Evolutionary conservation across 2,797 vertebrate genomes (phyloP).

Genomic region (Macroramphosus scolopax): DNA sequence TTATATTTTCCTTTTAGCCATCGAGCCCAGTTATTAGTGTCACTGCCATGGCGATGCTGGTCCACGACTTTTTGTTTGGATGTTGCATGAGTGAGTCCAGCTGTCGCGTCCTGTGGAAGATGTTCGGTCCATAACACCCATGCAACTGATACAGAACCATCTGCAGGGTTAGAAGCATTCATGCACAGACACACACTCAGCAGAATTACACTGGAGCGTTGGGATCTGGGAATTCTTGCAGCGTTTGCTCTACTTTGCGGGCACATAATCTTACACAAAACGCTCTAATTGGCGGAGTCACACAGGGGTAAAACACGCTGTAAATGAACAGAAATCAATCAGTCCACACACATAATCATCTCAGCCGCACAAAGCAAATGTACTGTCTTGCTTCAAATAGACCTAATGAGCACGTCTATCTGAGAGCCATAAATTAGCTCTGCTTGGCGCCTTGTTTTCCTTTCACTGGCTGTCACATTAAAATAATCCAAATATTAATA

Average conservation of each 20-base stretch:
- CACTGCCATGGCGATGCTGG: too few relatives aligned
- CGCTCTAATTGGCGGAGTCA: slow-evolving; percentile 23
- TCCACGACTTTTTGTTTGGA: too few relatives aligned
- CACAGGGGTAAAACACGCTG: slow-evolving; percentile 4
- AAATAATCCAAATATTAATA: slow-evolving; percentile 9
- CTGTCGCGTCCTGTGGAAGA: too few relatives aligned
- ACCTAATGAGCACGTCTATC: slow-evolving; percentile 6
- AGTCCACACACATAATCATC: slow-evolving; percentile 21
- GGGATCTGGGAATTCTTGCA: background rate
- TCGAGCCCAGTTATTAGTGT: too few relatives aligned
- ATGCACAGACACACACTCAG: background rate
- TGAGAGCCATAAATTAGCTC: too few relatives aligned
- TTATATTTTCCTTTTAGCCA: too few relatives aligned
- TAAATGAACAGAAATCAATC: slow-evolving; percentile 30
- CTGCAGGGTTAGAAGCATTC: background rate
- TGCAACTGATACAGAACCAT: too few relatives aligned
- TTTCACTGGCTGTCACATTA: too few relatives aligned
- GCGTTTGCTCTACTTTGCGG: slow-evolving; percentile 2
- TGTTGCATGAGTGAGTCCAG: too few relatives aligned
- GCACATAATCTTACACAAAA: slow-evolving; percentile 20
- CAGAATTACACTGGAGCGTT: background rate
- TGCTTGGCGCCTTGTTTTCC: too few relatives aligned
- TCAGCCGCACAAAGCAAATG: slow-evolving; percentile 11
- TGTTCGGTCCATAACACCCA: too few relatives aligned
- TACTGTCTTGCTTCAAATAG: slow-evolving; percentile 2